These are phyloP conservation scores for Oostethus manadensis DNA, from an alignment of 2,113 vertebrate genomes.

Conservation along the genomic window DNA sequence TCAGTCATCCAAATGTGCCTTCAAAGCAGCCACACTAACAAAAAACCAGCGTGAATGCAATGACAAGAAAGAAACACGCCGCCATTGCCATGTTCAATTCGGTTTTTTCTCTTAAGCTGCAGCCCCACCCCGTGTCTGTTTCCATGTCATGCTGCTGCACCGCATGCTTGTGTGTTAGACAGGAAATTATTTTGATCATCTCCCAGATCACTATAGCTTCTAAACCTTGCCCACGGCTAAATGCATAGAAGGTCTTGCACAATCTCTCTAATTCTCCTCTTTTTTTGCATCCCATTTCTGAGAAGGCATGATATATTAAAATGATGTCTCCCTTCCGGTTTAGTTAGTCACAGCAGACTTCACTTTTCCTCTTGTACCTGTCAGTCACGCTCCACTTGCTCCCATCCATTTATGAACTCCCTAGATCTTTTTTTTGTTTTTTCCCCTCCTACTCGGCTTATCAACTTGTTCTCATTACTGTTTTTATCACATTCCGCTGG, in stretches of 20 bases:
- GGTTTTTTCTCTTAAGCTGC: not conserved
- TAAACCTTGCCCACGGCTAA: conserved; percentile 5
- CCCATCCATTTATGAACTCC: not conserved
- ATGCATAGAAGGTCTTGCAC: conserved; percentile 5
- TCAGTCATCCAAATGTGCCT: not conserved
- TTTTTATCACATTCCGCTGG: not conserved
- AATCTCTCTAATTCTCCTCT: not conserved
- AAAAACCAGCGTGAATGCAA: not conserved
- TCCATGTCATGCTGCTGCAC: conserved; percentile 5
- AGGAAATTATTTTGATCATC: conserved; percentile 4
- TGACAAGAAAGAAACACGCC: conserved; percentile 1
- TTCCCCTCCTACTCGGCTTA: not conserved
- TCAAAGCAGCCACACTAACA: conserved; percentile 12
- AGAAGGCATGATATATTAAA: conserved; percentile 25
- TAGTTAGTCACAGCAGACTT: conserved; percentile 28
- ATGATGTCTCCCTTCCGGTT: conserved; percentile 17
- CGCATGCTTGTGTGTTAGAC: not conserved
- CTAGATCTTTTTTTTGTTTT: conserved; percentile 12
- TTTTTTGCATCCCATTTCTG: conserved; percentile 9
- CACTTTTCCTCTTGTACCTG: conserved; percentile 9
- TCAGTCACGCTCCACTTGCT: conserved; percentile 45
- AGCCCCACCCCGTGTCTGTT: conserved; percentile 37
- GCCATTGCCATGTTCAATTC: conserved; percentile 24
- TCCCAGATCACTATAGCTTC: conserved; percentile 26
- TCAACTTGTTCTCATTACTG: not conserved